Evolutionary conservation across 2,888 invertebrate species (phyloP).

Genomic region (Sarcophaga variegata): DNA sequence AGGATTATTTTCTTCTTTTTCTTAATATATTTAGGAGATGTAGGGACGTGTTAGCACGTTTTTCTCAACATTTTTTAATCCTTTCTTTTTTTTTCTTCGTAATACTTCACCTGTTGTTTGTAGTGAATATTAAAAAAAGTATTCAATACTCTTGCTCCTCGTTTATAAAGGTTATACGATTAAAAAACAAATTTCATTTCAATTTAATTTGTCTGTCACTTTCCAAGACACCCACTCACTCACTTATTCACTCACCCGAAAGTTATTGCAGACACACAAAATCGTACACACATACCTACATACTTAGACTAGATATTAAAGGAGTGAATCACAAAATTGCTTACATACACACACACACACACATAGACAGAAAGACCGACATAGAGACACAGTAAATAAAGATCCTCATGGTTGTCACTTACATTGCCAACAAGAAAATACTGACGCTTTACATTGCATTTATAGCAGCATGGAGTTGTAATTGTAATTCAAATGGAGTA

Average conservation of each 20-base stretch:
- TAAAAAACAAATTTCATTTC: neutral
- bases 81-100: neutral
- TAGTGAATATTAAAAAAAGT: neutral
- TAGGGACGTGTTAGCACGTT: no score
- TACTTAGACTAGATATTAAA: neutral
- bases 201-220: neutral
- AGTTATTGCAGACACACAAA: no score
- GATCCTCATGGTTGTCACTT: constrained; percentile 42
- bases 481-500: neutral
- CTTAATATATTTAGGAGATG: no score
- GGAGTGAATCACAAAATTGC: neutral
- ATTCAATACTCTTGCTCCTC: no score
- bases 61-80: neutral
- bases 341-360: neutral
- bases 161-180: neutral
- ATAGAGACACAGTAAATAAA: constrained; percentile 28
- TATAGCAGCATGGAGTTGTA: neutral
- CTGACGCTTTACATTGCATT: neutral
- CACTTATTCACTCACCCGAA: no score
- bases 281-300: no score
- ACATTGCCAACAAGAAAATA: constrained; percentile 15
- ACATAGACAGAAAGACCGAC: neutral
- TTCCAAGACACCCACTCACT: neutral
- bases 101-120: neutral
- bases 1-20: no score